Base-by-base conservation (phyloP, 2,888 invertebrate species). In the Tyria jacobaeae region DNA sequence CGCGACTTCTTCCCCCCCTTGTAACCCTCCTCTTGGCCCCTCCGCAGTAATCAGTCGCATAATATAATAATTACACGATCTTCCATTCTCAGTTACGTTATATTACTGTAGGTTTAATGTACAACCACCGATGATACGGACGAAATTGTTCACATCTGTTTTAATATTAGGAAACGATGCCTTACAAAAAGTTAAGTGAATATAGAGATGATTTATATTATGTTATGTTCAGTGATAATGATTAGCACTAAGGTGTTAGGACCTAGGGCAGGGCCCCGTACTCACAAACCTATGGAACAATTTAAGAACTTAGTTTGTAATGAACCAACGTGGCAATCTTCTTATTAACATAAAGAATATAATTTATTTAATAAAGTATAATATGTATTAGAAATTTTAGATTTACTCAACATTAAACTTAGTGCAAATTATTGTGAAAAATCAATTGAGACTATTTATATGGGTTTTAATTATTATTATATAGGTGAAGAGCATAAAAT, bases 371-470 rank as follows among this genome's bases (percentile, higher is more conserved):
- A 91, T 89, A 91, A 92, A 88, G 84, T 89, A 90, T 88, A 84
- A 90, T 92, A 92, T 93, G 92, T 93, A 94, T 92, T 92, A 92
- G 93, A 92, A 92, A 90, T 91, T 93, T 93, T 94, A 94, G 94
- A 94, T 93, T 94, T 92, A 93, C 92, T 91, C 91, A 90, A 91
- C 90, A 87, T 91, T 92, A 90, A 92, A 93, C 88, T 93, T 93
- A 93, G 94, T 93, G 93, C 92, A 93, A 93, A 93, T 92, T 94
- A 94, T 91, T 91, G 90, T 92, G 92, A 89, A 79, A 89, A 92
- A 92, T 91, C 92, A 90, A 93, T 92, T 92, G 90, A 92, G 83
- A 93, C 91, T 92, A 92, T 92, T 91, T 93, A 92, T 93, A 93
- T 94, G 93, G 91, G 89, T 94, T 94, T 92, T 92, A 90, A 92